Conservation (phyloP, 2,888 invertebrate species). For the Parnassius apollo region DNA sequence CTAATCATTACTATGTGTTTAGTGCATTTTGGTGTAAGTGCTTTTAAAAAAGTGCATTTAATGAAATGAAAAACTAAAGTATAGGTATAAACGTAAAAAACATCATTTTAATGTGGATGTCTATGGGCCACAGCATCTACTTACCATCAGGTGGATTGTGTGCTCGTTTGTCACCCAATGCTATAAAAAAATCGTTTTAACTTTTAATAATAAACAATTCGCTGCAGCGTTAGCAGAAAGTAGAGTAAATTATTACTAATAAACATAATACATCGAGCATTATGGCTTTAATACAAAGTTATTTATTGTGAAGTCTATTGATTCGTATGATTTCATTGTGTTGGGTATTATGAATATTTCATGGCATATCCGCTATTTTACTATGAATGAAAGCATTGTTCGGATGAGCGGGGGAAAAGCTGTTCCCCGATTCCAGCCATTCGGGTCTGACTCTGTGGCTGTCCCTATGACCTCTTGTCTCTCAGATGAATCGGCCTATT, state of each 20-base stretch:
- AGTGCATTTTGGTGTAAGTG: too few species aligned
- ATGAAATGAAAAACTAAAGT: too few species aligned
- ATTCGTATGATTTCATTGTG: slow-evolving; percentile 49
- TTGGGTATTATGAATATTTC: slow-evolving; percentile 66
- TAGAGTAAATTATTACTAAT: slow-evolving; percentile 8
- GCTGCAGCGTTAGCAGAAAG: too few species aligned
- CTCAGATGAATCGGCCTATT: slow-evolving; percentile 25
- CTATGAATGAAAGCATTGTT: slow-evolving; percentile 58
- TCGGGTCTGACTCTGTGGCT: slow-evolving; percentile 41
- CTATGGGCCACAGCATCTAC: too few species aligned
- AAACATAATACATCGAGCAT: slow-evolving; percentile 9
- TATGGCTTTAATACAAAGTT: slow-evolving; percentile 35
- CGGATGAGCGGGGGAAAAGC: slow-evolving; percentile 39
- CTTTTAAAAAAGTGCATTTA: too few species aligned
- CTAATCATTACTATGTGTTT: too few species aligned
- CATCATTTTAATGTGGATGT: too few species aligned
- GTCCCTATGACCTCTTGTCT: slow-evolving; percentile 40
- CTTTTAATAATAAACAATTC: too few species aligned
- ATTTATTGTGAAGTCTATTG: slow-evolving; percentile 46
- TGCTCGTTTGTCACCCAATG: too few species aligned
- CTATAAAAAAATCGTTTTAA: too few species aligned
- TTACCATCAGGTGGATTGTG: too few species aligned
- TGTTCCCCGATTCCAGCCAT: slow-evolving; percentile 40
- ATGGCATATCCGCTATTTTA: slow-evolving; percentile 58
- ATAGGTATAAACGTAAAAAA: too few species aligned